Base-by-base conservation (phyloP, 2,888 invertebrate genomes). In the Mimachlamys varia region DNA sequence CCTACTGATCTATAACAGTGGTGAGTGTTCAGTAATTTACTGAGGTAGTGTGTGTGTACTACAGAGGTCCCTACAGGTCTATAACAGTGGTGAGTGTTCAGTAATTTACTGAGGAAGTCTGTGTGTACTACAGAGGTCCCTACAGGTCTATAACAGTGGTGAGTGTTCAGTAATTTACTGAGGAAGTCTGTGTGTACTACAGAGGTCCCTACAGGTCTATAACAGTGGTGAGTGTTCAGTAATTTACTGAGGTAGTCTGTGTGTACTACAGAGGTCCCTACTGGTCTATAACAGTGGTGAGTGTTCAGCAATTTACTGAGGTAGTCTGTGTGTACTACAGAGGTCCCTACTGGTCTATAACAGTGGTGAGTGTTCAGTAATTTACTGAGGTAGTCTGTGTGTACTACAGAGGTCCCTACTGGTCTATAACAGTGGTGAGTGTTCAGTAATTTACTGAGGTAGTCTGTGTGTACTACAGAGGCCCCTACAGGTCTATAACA, bases 201-300 rank as follows among this genome's bases (percentile, higher is more conserved):
- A 99, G 97, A 99, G 99, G 99, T 98, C 99, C 95, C 97, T 99
- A 95, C 97, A 99, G 91, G 99, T 99, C n/a, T 97, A 99, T 99
- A 96, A 98, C 98, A 22, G 99, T 99, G 90, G 99, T 96, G 92
- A 93, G 95, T 94, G 50, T 50, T 50, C 13, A 12, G 7, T 50
- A 50, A 13, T 19, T 62, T 89, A n/a, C n/a, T n/a, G n/a, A n/a
- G 88, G 99, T 13, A 97, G 97, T 89, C 97, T 99, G 87, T 99
- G 99, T 95, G 98, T 99, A 97, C 97, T 99, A 19, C 99, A 99
- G n/a, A n/a, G n/a, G n/a, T n/a, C n/a, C n/a, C n/a, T n/a, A n/a
- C n/a, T n/a, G n/a, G n/a, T n/a, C n/a, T n/a, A n/a, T n/a, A n/a
- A n/a, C n/a, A n/a, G n/a, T n/a, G n/a, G n/a, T n/a, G n/a, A n/a